Percentiles rank a stretch among this genome's conserved stretches.
These are phyloP conservation scores for Tricholaema leucomelas DNA, from an alignment of 2,113 vertebrate species.

Conservation along the genomic window DNA sequence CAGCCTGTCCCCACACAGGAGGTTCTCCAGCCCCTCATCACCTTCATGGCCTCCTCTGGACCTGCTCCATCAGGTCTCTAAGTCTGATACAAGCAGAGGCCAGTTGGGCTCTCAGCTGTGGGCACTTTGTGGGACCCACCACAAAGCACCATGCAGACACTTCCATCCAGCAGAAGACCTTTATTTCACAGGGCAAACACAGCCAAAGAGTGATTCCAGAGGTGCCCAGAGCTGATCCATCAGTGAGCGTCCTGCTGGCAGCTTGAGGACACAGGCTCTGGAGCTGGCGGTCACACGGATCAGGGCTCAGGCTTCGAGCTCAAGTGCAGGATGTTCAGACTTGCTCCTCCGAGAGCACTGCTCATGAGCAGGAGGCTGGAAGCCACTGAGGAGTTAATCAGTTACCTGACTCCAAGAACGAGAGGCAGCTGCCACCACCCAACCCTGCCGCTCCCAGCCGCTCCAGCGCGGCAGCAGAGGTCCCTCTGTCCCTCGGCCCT, in stretches of 20 bases:
- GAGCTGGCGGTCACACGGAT: not conserved
- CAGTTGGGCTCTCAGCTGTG: accelerated
- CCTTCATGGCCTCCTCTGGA: no score
- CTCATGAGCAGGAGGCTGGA: not conserved
- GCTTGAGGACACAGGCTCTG: not conserved
- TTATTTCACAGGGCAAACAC: conserved; percentile 22
- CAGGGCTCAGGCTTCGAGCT: not conserved
- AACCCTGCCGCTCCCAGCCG: not conserved
- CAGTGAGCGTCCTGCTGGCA: not conserved
- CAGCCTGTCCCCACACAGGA: no score
- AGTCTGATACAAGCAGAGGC: not conserved
- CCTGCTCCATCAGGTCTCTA: not conserved
- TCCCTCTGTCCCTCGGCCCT: no score
- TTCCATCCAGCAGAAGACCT: not conserved
- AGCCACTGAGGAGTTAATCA: conserved; percentile 4
- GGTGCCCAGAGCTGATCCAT: not conserved
- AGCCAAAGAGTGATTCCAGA: not conserved
- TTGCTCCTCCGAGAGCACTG: not conserved
- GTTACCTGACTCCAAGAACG: not conserved
- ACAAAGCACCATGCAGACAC: not conserved
- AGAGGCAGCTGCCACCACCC: not conserved
- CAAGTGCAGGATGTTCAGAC: not conserved
- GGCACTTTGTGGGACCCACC: not conserved
- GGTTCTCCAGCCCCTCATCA: no score
- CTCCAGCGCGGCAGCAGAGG: not conserved